phyloP scores from a whole-genome alignment of 2,797 vertebrate species.

The Phataginus tricuspis region DNA sequence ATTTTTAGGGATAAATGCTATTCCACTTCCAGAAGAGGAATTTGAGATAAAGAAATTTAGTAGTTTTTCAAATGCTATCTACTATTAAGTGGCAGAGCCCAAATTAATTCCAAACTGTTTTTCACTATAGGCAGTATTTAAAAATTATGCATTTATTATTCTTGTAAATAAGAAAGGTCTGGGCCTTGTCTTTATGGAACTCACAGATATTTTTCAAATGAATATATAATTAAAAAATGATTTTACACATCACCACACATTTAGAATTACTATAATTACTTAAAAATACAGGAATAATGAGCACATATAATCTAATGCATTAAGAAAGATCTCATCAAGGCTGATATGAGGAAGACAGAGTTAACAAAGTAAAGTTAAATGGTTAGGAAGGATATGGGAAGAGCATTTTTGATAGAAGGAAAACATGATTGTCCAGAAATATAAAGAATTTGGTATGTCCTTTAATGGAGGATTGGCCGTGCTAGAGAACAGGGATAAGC shows the following conservation, averaged over 20 bases:
- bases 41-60: background rate
- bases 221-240: background rate
- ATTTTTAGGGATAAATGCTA: background rate
- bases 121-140: background rate
- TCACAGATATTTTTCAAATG: background rate
- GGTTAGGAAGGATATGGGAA: background rate
- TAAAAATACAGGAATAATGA: background rate
- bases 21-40: background rate
- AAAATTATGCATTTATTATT: background rate
- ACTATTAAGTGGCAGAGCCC: background rate
- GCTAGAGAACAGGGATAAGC: background rate
- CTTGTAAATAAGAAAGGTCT: background rate
- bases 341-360: background rate
- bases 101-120: background rate
- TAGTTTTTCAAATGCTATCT: background rate
- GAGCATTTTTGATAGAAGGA: background rate
- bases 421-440: background rate
- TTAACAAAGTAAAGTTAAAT: background rate
- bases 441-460: background rate
- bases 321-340: background rate
- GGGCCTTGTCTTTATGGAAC: background rate
- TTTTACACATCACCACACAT: background rate
- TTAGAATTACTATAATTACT: background rate
- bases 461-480: background rate
- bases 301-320: background rate